Percentiles rank a stretch among this genome's conserved stretches.
phyloP scores from a whole-genome alignment of 1,140 invertebrate genomes.

The Atopsyche davidsoni region DNA sequence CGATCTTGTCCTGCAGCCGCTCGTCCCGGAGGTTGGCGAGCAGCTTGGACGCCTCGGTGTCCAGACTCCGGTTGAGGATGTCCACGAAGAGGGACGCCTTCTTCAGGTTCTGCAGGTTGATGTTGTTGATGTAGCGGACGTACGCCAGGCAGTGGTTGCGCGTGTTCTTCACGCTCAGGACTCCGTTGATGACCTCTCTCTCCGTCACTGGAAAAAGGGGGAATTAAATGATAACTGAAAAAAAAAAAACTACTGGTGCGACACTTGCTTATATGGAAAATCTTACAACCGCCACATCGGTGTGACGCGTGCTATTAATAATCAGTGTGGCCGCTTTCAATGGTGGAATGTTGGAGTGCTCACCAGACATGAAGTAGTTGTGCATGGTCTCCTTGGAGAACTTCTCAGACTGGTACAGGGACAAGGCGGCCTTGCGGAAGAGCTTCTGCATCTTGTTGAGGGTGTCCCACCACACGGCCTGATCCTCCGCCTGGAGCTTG shows the following conservation, averaged over 20 bases:
- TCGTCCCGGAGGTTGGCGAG: conserved; percentile 86
- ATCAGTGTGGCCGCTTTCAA: too few relatives aligned
- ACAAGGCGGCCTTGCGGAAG: conserved; percentile 83
- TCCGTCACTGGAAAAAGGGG: conserved; percentile 83
- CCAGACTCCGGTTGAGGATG: conserved; percentile 86
- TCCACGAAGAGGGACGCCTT: conserved; percentile 94
- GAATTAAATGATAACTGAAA: too few relatives aligned
- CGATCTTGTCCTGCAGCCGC: conserved; percentile 78
- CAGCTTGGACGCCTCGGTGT: conserved; percentile 87
- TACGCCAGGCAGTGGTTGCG: conserved; percentile 96
- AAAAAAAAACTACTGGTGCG: too few relatives aligned
- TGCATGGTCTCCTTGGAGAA: conserved; percentile 92
- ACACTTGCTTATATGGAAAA: too few relatives aligned
- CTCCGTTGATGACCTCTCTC: conserved; percentile 92
- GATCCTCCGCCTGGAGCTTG: conserved; percentile 92
- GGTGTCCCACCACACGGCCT: conserved; percentile 96
- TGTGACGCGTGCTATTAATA: too few relatives aligned
- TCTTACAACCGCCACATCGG: too few relatives aligned
- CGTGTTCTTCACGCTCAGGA: conserved; percentile 89
- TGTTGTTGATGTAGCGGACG: conserved; percentile 94
- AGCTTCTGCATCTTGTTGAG: conserved; percentile 92
- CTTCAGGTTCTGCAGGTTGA: conserved; percentile 90
- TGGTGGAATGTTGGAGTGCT: not conserved
- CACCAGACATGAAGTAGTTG: conserved; percentile 98
- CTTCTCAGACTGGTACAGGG: conserved; percentile 75